phyloP scores from a whole-genome alignment of 35 echinoderm and acorn worm species.

The Nesometra sesokonis region DNA sequence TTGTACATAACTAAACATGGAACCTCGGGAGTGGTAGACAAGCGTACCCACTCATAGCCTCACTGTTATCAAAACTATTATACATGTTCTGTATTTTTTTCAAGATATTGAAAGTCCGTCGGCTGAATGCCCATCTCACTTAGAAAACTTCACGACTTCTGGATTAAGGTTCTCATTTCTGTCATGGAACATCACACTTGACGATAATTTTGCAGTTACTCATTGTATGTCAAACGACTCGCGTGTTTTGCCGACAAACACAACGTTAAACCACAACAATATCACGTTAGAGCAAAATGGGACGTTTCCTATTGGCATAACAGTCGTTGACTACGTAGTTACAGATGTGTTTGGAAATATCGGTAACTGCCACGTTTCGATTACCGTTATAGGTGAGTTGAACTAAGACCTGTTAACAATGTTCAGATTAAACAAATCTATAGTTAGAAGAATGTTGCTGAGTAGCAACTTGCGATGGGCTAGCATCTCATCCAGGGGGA shows the following conservation, averaged over 20 bases:
- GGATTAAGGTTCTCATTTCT: background rate
- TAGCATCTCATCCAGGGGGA: too few relatives aligned
- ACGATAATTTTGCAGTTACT: background rate
- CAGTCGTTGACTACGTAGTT: background rate
- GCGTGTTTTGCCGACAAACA: background rate
- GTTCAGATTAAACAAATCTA: too few relatives aligned
- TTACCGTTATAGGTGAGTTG: background rate
- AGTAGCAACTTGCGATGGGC: too few relatives aligned
- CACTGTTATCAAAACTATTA: too few relatives aligned
- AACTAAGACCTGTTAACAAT: too few relatives aligned
- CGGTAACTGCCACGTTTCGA: background rate
- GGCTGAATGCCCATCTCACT: background rate
- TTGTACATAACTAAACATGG: too few relatives aligned
- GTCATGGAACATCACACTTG: background rate
- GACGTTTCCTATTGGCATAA: background rate
- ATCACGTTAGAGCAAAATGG: background rate
- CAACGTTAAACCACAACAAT: background rate
- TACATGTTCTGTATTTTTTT: too few relatives aligned
- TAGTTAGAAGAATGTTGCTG: too few relatives aligned
- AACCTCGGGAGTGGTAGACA: too few relatives aligned
- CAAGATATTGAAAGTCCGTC: background rate
- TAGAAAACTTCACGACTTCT: background rate
- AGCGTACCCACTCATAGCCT: too few relatives aligned
- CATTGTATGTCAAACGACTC: background rate
- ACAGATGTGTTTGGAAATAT: background rate